Conservation (phyloP, 1,140 invertebrate genomes). For the Asbolus verrucosus region DNA sequence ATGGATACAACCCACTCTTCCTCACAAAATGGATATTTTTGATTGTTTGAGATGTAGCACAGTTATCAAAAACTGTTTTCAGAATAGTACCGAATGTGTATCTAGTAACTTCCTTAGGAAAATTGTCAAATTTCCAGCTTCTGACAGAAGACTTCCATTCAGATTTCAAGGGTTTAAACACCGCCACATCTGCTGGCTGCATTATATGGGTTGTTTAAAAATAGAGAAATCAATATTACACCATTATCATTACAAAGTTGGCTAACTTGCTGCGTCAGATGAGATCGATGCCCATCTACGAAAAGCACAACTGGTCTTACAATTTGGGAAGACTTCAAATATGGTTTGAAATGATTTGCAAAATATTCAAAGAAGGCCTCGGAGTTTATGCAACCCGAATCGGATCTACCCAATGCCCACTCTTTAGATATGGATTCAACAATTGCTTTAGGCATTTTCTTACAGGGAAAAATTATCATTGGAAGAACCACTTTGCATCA, state of each 20-base stretch:
- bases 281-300: neutral
- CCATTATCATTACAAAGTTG: neutral
- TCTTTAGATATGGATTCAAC: constrained; percentile 54
- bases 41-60: constrained; percentile 47
- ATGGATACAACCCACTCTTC: constrained; percentile 62
- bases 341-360: neutral
- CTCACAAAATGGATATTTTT: constrained; percentile 63
- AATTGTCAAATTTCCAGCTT: constrained; percentile 48
- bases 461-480: constrained; percentile 57
- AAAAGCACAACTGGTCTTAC: neutral
- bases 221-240: too few species aligned
- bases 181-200: constrained; percentile 10
- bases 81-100: constrained; percentile 42
- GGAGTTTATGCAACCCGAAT: neutral
- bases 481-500: constrained; percentile 52
- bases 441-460: constrained; percentile 51
- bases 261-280: neutral
- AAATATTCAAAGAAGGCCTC: constrained; percentile 2
- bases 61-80: constrained; percentile 45
- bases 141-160: constrained; percentile 8
- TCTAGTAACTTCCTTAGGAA: constrained; percentile 42
- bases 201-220: constrained; percentile 27
- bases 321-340: neutral
- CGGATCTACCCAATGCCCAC: too few species aligned
- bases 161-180: constrained; percentile 27